These are phyloP conservation scores for Drosophila punjabiensis DNA, from an alignment of 1,140 invertebrate species.

Conservation along the genomic window DNA sequence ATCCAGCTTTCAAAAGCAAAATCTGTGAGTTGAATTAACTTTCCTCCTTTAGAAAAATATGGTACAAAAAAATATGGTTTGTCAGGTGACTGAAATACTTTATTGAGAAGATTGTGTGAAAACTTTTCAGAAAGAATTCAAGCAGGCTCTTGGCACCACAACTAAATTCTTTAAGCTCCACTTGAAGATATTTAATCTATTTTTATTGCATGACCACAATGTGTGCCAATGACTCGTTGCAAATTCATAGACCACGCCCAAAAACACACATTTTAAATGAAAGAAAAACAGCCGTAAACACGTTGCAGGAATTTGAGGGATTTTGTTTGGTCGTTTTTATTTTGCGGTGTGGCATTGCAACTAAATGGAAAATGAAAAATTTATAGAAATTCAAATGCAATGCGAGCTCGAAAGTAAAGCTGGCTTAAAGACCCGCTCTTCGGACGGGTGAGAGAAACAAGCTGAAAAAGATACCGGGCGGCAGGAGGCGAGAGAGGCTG, in stretches of 20 bases:
- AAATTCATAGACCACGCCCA: conserved; percentile 21
- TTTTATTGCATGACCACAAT: conserved; percentile 9
- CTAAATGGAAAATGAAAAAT: conserved; percentile 81
- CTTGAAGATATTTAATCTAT: conserved; percentile 11
- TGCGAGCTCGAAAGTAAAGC: conserved; percentile 58
- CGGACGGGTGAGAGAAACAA: conserved; percentile 18
- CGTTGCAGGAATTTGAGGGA: conserved; percentile 26
- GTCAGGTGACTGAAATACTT: not conserved
- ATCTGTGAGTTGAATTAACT: not conserved
- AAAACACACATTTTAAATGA: conserved; percentile 34
- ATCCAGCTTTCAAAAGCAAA: too few species aligned
- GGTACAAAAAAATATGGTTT: not conserved
- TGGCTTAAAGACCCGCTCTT: conserved; percentile 65
- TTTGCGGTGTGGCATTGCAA: conserved; percentile 56
- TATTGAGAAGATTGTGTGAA: not conserved
- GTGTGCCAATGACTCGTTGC: conserved; percentile 12
- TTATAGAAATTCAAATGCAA: conserved; percentile 80
- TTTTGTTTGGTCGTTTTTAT: conserved; percentile 49
- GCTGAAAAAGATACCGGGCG: conserved; percentile 17
- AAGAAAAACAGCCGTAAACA: conserved; percentile 47
- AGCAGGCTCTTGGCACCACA: not conserved
- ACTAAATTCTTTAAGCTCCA: not conserved
- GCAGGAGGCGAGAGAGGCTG: conserved; percentile 10
- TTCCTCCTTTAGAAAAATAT: not conserved
- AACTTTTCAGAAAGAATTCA: not conserved